These are phyloP conservation scores for Epinephelus malabaricus DNA, from an alignment of 2,797 vertebrate genomes.

Conservation along the genomic window DNA sequence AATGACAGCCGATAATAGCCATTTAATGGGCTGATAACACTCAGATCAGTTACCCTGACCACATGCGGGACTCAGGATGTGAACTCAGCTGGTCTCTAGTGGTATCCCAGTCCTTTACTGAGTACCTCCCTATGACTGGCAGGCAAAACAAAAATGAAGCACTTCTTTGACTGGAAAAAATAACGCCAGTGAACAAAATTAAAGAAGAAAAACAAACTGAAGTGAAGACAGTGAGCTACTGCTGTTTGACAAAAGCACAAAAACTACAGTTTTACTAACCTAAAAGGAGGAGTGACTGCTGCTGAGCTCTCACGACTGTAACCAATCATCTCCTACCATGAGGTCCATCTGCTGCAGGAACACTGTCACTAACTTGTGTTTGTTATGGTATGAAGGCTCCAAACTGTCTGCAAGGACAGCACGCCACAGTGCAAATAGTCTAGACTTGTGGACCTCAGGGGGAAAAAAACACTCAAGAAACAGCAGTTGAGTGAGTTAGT, in stretches of 20 bases:
- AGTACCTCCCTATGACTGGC: neutral
- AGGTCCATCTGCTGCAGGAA: neutral
- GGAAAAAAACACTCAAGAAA: no score
- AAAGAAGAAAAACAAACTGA: neutral
- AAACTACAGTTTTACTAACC: constrained; percentile 1
- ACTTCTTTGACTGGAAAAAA: neutral
- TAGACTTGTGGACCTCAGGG: neutral
- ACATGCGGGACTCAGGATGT: neutral
- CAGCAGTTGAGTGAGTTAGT: neutral
- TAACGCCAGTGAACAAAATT: neutral
- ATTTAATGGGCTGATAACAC: no score
- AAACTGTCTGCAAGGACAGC: neutral
- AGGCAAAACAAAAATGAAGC: neutral
- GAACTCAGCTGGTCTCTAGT: neutral
- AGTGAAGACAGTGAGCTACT: neutral
- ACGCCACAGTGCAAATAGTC: neutral
- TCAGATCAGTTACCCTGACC: no score
- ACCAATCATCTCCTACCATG: constrained; percentile 6
- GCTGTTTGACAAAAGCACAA: neutral
- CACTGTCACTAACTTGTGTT: neutral
- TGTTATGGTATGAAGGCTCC: neutral
- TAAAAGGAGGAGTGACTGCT: neutral
- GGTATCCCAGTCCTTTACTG: neutral
- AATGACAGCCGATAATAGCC: no score
- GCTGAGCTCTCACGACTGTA: neutral